Evolutionary conservation across 2,888 invertebrate genomes (phyloP).

Genomic region (Eupithecia pulchellata): DNA sequence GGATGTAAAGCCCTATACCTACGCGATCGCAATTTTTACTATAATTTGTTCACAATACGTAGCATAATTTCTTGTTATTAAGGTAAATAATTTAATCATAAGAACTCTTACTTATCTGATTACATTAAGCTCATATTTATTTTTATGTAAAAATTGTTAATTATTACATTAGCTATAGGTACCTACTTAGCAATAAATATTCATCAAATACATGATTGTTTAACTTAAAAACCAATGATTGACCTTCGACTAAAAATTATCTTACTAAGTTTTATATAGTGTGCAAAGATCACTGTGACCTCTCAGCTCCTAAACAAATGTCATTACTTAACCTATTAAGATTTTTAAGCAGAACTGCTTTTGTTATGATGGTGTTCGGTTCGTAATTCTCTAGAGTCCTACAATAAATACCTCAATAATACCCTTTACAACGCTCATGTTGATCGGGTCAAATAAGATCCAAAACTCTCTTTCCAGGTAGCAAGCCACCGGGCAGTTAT

Average conservation of each 20-base stretch:
- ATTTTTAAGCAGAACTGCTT: background rate
- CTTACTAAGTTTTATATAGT: background rate
- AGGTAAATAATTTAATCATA: background rate
- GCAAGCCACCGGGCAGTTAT: slow-evolving; percentile 50
- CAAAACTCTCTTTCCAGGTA: slow-evolving; percentile 67
- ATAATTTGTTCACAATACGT: background rate
- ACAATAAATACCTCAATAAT: background rate
- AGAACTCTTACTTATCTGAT: too few relatives aligned
- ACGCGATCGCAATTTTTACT: background rate
- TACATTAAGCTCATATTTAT: too few relatives aligned
- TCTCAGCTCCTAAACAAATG: background rate
- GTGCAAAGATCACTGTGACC: background rate
- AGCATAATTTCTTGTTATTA: too few relatives aligned
- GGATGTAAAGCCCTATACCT: too few relatives aligned
- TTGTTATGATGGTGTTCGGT: background rate
- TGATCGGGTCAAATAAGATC: slow-evolving; percentile 46
- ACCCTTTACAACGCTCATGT: background rate
- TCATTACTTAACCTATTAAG: background rate
- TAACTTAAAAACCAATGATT: background rate
- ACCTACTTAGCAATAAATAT: background rate
- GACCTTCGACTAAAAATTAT: background rate
- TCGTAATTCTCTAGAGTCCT: background rate
- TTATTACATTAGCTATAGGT: too few relatives aligned
- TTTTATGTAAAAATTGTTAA: too few relatives aligned
- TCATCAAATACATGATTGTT: background rate